phyloP scores from a whole-genome alignment of 2,797 vertebrate genomes.

The Kryptopterus vitreolus region DNA sequence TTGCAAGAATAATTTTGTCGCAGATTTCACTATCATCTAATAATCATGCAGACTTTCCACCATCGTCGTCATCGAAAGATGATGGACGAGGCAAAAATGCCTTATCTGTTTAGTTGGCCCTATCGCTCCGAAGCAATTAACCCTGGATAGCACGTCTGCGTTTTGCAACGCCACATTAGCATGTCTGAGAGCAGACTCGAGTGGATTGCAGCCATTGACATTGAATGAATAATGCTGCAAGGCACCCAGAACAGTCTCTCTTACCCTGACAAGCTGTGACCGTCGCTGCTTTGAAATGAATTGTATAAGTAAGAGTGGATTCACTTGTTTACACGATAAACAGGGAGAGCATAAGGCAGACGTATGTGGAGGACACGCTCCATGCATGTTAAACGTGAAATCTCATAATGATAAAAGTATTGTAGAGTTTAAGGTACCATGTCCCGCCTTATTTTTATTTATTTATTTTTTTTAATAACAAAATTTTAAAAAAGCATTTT shows the following conservation, averaged over 20 bases:
- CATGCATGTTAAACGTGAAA: slow-evolving; percentile 3
- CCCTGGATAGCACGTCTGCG: slow-evolving; percentile 65
- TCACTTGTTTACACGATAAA: slow-evolving; percentile 7
- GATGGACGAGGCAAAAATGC: slow-evolving; percentile 66
- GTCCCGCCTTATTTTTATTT: not conserved
- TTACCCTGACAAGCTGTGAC: not conserved
- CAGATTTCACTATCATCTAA: slow-evolving; percentile 64
- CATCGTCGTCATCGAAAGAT: slow-evolving; percentile 68
- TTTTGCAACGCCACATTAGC: slow-evolving; percentile 48
- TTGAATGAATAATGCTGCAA: slow-evolving; percentile 36
- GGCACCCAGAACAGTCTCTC: slow-evolving; percentile 24
- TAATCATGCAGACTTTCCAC: slow-evolving; percentile 53
- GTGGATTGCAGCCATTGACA: slow-evolving; percentile 18
- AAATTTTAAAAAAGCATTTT: not conserved
- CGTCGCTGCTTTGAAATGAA: slow-evolving; percentile 3
- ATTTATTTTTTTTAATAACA: not conserved
- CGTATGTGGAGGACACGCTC: not conserved
- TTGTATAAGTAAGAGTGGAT: not conserved
- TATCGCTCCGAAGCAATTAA: slow-evolving; percentile 70
- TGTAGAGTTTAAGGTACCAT: not conserved
- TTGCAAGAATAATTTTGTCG: slow-evolving; percentile 39
- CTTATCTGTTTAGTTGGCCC: slow-evolving; percentile 71
- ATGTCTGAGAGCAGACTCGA: slow-evolving; percentile 26
- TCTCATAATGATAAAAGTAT: not conserved
- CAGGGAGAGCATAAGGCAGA: not conserved